Evolutionary conservation across 2,113 vertebrate genomes (phyloP).

Genomic region (Lipophrys pholis): DNA sequence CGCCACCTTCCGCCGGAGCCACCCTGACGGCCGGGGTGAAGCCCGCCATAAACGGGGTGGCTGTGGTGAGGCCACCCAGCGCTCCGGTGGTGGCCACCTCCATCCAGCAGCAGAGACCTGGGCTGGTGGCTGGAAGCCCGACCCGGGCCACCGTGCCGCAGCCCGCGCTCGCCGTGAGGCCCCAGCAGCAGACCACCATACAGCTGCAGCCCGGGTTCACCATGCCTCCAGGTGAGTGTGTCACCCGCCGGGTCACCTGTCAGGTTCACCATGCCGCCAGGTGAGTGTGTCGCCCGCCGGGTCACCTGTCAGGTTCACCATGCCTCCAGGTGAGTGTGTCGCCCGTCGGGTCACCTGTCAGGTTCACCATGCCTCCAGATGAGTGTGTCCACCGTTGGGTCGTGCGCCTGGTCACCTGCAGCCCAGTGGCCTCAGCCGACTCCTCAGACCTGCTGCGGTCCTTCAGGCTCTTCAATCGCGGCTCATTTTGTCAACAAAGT

Average conservation of each 20-base stretch:
- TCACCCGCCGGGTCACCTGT: background rate
- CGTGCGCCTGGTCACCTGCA: no score
- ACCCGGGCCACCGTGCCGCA: constrained; percentile 82
- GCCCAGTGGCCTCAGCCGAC: no score
- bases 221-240: constrained; percentile 86
- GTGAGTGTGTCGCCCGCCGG: no score
- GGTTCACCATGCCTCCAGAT: background rate
- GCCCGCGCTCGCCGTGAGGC: constrained; percentile 85
- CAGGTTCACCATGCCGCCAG: no score
- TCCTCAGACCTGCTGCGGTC: no score
- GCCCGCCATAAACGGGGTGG: constrained; percentile 72
- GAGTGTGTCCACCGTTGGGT: no score
- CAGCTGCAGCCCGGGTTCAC: constrained; percentile 90
- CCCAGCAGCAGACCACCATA: constrained; percentile 88
- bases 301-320: background rate
- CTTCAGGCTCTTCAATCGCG: no score
- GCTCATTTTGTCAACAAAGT: no score
- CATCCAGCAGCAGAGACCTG: constrained; percentile 82
- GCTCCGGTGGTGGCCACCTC: constrained; percentile 51
- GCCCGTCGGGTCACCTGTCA: no score
- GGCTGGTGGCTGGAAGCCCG: constrained; percentile 57
- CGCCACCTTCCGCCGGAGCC: background rate
- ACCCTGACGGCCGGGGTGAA: constrained; percentile 69
- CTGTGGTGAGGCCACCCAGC: constrained; percentile 72
- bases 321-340: background rate